These are phyloP conservation scores for Acipenser ruthenus DNA, from an alignment of 2,797 vertebrate genomes.

Conservation along the genomic window DNA sequence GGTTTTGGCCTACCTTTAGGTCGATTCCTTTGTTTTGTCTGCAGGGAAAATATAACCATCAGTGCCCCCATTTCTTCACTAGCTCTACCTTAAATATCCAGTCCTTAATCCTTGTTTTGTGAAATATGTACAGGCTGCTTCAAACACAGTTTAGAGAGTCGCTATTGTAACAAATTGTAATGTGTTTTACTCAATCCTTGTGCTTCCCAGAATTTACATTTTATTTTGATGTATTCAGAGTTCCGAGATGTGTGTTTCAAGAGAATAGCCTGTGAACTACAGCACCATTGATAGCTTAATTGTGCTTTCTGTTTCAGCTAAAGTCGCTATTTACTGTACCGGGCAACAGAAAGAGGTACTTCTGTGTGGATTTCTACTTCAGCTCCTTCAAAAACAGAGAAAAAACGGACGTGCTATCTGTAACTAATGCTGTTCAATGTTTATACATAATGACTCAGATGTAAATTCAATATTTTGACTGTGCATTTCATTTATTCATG, in stretches of 20 bases:
- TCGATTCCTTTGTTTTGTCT: constrained; percentile 51
- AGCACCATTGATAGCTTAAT: constrained; percentile 47
- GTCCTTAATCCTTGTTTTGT: constrained; percentile 1
- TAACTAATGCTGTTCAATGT: not conserved
- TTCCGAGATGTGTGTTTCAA: constrained; percentile 28
- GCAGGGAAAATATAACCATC: constrained; percentile 57
- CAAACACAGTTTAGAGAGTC: not conserved
- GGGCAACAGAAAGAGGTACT: constrained; percentile 15
- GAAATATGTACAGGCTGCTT: not conserved
- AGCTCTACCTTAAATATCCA: constrained; percentile 7
- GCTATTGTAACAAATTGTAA: constrained; percentile 11
- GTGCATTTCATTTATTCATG: not conserved
- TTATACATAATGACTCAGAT: not conserved
- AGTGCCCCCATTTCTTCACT: constrained; percentile 40
- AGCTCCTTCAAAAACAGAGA: constrained; percentile 26
- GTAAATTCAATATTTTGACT: not conserved
- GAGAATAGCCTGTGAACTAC: constrained; percentile 25
- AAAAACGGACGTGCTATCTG: not conserved
- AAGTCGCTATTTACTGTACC: constrained; percentile 24
- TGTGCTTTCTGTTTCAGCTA: constrained; percentile 28
- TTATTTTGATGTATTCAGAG: constrained; percentile 35
- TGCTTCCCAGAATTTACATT: constrained; percentile 31
- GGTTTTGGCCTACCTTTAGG: constrained; percentile 43
- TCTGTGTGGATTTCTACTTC: constrained; percentile 2
- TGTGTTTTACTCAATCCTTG: constrained; percentile 28